Evolutionary conservation across 1,140 invertebrate genomes (phyloP).

Genomic region (Zaprionus vittiger): DNA sequence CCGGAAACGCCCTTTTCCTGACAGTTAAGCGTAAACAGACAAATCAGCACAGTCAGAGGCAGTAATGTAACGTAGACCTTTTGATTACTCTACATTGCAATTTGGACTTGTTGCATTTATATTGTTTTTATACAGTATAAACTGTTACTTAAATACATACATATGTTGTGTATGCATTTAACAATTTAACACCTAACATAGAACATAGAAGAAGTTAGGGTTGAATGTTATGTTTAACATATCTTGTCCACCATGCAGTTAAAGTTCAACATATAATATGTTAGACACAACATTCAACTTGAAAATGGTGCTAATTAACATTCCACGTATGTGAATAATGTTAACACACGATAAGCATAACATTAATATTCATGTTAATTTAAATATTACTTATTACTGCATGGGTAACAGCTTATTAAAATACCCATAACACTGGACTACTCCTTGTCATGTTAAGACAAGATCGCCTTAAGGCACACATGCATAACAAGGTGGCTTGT

Average conservation of each 20-base stretch:
- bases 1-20: slow-evolving; percentile 16
- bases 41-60: slow-evolving; percentile 1
- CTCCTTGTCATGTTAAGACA: background rate
- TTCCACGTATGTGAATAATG: background rate
- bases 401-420: background rate
- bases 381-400: background rate
- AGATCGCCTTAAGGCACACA: background rate
- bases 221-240: no score
- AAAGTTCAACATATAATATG: no score
- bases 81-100: slow-evolving; percentile 1
- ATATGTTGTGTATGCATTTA: no score
- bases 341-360: background rate
- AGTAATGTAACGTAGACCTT: background rate
- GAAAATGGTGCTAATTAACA: no score
- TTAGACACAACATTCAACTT: no score
- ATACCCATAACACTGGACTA: background rate
- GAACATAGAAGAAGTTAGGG: no score
- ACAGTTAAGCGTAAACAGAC: slow-evolving; percentile 40
- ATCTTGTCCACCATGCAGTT: no score
- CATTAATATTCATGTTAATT: background rate
- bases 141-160: no score
- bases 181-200: no score
- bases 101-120: no score
- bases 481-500: background rate
- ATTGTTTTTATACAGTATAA: no score